Evolutionary conservation across 2,888 invertebrate genomes (phyloP).

Genomic region (Gymnosoma rotundatum): DNA sequence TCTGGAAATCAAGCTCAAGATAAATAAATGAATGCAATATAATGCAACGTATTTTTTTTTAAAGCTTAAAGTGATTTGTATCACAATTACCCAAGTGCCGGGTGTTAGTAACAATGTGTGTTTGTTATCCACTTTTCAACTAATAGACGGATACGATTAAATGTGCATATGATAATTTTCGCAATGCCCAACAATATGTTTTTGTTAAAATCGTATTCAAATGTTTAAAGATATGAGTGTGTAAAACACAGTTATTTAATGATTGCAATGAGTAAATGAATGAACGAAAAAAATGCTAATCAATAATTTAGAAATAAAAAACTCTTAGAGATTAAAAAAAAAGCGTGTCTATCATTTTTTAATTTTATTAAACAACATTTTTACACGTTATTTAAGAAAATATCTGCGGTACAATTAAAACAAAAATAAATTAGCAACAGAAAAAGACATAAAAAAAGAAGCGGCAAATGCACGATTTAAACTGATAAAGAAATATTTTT

Average conservation of each 20-base stretch:
- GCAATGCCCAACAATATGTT: neutral
- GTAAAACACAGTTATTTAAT: neutral
- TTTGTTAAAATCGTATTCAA: neutral
- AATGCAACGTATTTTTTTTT: slow-evolving; percentile 5
- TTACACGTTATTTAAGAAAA: too few relatives aligned
- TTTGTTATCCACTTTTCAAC: slow-evolving; percentile 12
- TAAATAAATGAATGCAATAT: slow-evolving; percentile 3
- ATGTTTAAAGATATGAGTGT: slow-evolving; percentile 21
- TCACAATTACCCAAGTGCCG: slow-evolving; percentile 41
- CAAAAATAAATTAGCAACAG: too few relatives aligned
- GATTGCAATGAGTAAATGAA: too few relatives aligned
- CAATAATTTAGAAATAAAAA: too few relatives aligned
- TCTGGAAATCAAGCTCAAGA: slow-evolving; percentile 29
- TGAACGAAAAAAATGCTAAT: too few relatives aligned
- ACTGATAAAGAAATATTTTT: too few relatives aligned
- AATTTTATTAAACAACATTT: too few relatives aligned
- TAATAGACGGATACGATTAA: slow-evolving; percentile 56
- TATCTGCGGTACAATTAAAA: too few relatives aligned
- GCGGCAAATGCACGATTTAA: too few relatives aligned
- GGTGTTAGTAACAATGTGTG: slow-evolving; percentile 24
- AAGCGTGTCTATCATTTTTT: too few relatives aligned
- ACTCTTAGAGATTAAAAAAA: too few relatives aligned
- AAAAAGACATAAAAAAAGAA: too few relatives aligned
- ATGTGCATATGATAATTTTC: slow-evolving; percentile 12
- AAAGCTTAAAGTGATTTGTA: slow-evolving; percentile 59